Evolutionary conservation across 1,140 invertebrate genomes (phyloP), one percentile per base, ranked within the genome.

Genomic region (Maconellicoccus hirsutus): DNA sequence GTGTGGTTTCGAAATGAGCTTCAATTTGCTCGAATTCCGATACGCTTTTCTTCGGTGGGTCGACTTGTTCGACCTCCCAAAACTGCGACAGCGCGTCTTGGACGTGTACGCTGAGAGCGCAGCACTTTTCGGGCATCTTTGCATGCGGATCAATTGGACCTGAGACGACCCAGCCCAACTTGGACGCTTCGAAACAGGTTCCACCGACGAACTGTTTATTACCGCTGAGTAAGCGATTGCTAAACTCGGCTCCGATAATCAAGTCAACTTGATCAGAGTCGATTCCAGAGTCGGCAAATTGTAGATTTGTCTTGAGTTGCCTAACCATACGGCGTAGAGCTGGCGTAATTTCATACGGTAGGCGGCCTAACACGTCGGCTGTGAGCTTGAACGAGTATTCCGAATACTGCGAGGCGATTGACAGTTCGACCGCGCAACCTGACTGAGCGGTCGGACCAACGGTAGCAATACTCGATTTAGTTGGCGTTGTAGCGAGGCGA

Each of bases 1-100:
- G 12, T 10, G 70, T 70, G 7, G 29, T 21, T 14, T 16, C 6
- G 52, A 39, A 70, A 70, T 23, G 38, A 12, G n/a, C n/a, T 70
- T 70, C 70, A 42, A n/a, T 42, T 42, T 19, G 38, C 23, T 23
- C 22, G 22, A 33, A 16, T 23, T 70, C 70, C 6, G 21, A 22
- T 19, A n/a, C 7, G 2, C 3, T 70, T 10, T 10, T 2, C 12
- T 70, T 42, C 12, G 29, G 29, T 42, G 27, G 22, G 14, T 39
- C 52, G n/a, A 39, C 27, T 70, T 70, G 33, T 16, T 70, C 70
- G 1, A 70, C 21, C 16, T 70, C 70, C 70, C 70, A 70, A 23
- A 70, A 70, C 29, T 42, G 1, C 1, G 33, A 4, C 7, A 66
- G 61, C 21, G 25, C 25, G 16, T 66, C 25, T 23, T 25, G 61